These are phyloP conservation scores for Timandra comae DNA, from an alignment of 2,888 invertebrate species.

Conservation along the genomic window DNA sequence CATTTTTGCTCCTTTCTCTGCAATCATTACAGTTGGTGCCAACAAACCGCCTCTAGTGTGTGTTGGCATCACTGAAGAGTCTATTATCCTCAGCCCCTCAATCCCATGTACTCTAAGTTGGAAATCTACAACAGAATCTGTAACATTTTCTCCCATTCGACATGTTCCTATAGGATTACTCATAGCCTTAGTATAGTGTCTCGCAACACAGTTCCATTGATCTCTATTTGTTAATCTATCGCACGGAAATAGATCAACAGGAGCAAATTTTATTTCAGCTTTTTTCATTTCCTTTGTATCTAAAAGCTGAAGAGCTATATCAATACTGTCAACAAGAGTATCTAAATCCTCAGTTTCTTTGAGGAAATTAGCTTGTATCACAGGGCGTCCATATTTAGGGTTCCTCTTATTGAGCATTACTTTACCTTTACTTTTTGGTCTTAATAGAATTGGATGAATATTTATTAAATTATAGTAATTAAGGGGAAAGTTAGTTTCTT, in stretches of 20 bases:
- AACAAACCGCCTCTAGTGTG: constrained; percentile 60
- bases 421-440: constrained; percentile 65
- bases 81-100: constrained; percentile 62
- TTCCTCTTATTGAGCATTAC: constrained; percentile 62
- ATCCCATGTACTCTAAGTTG: constrained; percentile 60
- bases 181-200: constrained; percentile 68
- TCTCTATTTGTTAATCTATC: constrained; percentile 60
- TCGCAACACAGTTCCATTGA: constrained; percentile 69
- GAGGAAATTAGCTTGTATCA: constrained; percentile 64
- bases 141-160: constrained; percentile 61
- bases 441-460: constrained; percentile 55
- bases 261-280: constrained; percentile 61
- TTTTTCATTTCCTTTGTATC: constrained; percentile 65
- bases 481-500: constrained; percentile 59
- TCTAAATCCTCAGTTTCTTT: constrained; percentile 66
- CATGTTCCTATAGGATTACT: constrained; percentile 68
- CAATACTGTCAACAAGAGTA: constrained; percentile 63
- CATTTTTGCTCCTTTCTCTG: constrained; percentile 64
- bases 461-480: constrained; percentile 66
- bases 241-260: constrained; percentile 64
- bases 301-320: constrained; percentile 63
- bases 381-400: constrained; percentile 64
- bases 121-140: constrained; percentile 60
- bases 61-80: constrained; percentile 68
- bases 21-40: constrained; percentile 67